phyloP scores from a whole-genome alignment of 2,797 vertebrate species.

The Sebastes minor region DNA sequence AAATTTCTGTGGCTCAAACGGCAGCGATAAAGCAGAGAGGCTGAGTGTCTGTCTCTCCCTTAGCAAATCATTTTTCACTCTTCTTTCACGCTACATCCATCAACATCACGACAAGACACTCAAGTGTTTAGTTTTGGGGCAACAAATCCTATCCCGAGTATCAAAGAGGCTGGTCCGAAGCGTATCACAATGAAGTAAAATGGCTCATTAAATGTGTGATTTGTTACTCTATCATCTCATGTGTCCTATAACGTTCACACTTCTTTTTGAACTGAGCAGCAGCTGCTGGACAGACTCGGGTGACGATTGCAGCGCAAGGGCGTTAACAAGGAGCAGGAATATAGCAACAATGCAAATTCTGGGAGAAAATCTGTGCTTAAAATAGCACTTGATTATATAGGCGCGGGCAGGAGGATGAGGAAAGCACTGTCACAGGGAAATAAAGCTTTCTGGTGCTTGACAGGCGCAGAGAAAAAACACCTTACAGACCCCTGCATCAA shows the following conservation, averaged over 20 bases:
- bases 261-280: slow-evolving; percentile 25
- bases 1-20: slow-evolving; percentile 19
- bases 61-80: slow-evolving; percentile 25
- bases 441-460: slow-evolving; percentile 34
- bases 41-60: not conserved
- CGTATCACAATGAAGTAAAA: slow-evolving; percentile 20
- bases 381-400: slow-evolving; percentile 67
- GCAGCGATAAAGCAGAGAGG: not conserved
- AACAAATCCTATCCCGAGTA: slow-evolving; percentile 21
- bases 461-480: slow-evolving; percentile 17
- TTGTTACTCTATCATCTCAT: slow-evolving; percentile 4
- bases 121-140: slow-evolving; percentile 17
- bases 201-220: slow-evolving; percentile 45
- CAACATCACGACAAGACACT: slow-evolving; percentile 9
- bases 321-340: slow-evolving; percentile 35
- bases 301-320: slow-evolving; percentile 7
- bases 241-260: slow-evolving; percentile 10
- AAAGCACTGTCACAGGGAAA: slow-evolving; percentile 35
- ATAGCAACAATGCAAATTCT: slow-evolving; percentile 48
- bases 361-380: slow-evolving; percentile 41
- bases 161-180: slow-evolving; percentile 6
- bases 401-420: slow-evolving; percentile 17
- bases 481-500: slow-evolving; percentile 23
- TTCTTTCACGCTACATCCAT: slow-evolving; percentile 29
- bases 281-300: slow-evolving; percentile 39